Conservation (phyloP, 1,140 invertebrate genomes). For the Halyomorpha halys region DNA sequence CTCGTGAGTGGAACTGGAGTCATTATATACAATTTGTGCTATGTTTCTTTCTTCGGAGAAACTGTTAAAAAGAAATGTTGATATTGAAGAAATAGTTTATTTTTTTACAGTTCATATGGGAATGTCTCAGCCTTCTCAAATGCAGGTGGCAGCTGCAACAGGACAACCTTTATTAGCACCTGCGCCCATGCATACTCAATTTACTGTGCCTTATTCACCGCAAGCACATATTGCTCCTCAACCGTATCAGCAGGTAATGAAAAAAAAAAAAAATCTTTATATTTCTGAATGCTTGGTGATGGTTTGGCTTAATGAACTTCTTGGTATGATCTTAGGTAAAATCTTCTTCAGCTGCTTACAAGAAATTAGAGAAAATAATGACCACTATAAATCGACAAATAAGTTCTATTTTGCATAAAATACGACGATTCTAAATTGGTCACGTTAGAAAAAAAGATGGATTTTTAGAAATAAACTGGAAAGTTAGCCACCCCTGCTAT, state of each 20-base stretch:
- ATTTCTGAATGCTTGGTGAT: background rate
- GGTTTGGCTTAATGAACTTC: background rate
- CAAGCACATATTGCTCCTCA: conserved; percentile 38
- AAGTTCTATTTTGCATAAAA: no score
- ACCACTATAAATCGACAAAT: no score
- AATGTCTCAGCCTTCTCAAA: conserved; percentile 48
- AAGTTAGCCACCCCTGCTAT: no score
- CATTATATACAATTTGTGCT: no score
- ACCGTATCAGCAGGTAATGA: conserved; percentile 34
- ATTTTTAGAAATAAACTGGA: no score
- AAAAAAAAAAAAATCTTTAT: background rate
- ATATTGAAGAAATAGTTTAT: no score
- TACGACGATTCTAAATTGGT: no score
- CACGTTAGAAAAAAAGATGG: no score
- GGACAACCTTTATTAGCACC: conserved; percentile 72
- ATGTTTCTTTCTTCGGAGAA: no score
- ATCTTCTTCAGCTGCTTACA: background rate
- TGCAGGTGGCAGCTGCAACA: conserved; percentile 63
- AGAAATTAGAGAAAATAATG: no score
- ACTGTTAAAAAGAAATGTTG: no score
- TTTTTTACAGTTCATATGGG: conserved; percentile 47
- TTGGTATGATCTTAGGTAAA: background rate
- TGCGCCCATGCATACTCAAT: conserved; percentile 41
- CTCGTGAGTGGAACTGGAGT: no score
- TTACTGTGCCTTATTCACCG: conserved; percentile 33